Evolutionary conservation across 2,797 vertebrate genomes (phyloP), one percentile per base, ranked within the genome.

Genomic region (Gymnoscopelus braueri): DNA sequence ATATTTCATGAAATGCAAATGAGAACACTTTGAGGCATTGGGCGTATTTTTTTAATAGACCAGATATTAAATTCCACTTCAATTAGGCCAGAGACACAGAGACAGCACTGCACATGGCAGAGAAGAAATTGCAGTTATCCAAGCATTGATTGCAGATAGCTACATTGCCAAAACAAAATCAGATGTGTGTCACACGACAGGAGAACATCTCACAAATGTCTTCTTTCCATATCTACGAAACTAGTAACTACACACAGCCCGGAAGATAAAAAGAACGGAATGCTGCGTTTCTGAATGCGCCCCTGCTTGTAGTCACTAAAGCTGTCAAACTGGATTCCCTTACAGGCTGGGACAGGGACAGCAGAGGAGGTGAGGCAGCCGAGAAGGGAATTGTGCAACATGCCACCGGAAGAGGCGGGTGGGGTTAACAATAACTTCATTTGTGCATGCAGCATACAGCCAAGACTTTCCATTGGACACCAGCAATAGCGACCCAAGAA

Each of bases 311-410:
- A 35, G 14, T 72, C 80, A 74, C 79, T 76, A 65, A 90, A 89
- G 88, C 85, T 71, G 88, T 90, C 82, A 80, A 82, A 91, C 91
- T 84, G 80, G 86, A 88, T 91, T 85, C 81, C 78, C 79, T 69
- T 69, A 24, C 88, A 78, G 81, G 83, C 75, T 9, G 9, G 63
- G 55, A 81, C 84, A 76, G 68, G 69, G 84, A 80, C 62, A 48
- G 63, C 51, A 6, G 55, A 60, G 7, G 44, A 52, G 48, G 15
- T 29, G 60, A 69, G 58, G 53, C 26, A 13, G 24, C 61, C 26
- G 51, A 23, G 26, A 63, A 52, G 58, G 10, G 29, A 60, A 52
- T 82, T 86, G 79, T n/a, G 75, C 66, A 88, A 88, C 26, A 26
- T 2, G 2, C 26, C 59, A 64, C 60, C 1, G 3, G 10, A 56